Evolutionary conservation across 2,888 invertebrate genomes (phyloP).

Genomic region (Eupithecia inturbata): DNA sequence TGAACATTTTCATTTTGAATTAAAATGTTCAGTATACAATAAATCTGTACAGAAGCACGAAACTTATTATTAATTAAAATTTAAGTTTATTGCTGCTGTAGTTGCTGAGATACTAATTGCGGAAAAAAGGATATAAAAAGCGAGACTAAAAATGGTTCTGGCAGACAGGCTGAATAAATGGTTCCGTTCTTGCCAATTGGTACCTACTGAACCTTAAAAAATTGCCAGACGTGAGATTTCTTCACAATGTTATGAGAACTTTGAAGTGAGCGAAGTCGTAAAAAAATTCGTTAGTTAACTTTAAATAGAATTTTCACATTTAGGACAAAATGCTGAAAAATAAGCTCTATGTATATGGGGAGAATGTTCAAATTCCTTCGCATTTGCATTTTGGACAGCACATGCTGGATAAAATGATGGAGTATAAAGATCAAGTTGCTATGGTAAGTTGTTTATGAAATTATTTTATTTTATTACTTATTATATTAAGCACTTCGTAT

Average conservation of each 20-base stretch:
- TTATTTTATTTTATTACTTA: too few species aligned
- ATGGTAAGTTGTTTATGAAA: too few species aligned
- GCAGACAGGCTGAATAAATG: background rate
- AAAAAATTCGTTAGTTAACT: too few species aligned
- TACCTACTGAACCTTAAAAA: background rate
- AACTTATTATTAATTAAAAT: too few species aligned
- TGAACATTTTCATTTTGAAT: too few species aligned
- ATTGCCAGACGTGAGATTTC: background rate
- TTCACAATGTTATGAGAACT: background rate
- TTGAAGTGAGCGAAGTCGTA: background rate
- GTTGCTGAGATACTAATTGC: too few species aligned
- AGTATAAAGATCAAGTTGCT: background rate
- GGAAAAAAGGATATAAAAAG: too few species aligned
- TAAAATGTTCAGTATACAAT: too few species aligned
- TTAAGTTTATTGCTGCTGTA: too few species aligned
- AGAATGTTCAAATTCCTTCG: background rate
- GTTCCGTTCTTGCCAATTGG: background rate
- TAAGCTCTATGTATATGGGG: background rate
- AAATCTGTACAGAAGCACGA: too few species aligned
- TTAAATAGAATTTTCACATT: background rate
- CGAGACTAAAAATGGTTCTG: too few species aligned
- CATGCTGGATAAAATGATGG: background rate
- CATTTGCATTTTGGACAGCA: background rate
- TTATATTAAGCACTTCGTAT: too few species aligned
- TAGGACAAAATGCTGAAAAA: slow-evolving; percentile 7